A percentile compares a stretch with the other conserved stretches of the same genome.
phyloP scores from a whole-genome alignment of 2,797 vertebrate genomes.

The Liparis tanakae region DNA sequence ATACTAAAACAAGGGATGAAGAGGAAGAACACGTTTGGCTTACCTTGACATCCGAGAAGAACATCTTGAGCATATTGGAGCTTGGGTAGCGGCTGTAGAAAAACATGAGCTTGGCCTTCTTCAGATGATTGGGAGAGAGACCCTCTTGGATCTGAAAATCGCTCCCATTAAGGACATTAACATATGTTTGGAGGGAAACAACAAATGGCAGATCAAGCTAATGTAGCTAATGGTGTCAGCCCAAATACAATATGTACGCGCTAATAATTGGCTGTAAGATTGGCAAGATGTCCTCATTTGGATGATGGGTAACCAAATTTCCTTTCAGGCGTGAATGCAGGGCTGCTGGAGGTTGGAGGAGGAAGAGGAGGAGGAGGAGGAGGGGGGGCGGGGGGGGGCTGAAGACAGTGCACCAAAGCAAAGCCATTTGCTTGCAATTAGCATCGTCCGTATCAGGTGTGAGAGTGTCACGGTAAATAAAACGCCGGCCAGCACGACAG shows the following conservation, averaged over 20 bases:
- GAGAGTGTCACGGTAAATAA: slow-evolving; percentile 81
- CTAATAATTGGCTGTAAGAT: slow-evolving; percentile 33
- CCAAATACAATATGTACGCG: slow-evolving; percentile 20
- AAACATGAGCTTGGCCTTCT: slow-evolving; percentile 99
- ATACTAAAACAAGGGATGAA: not conserved
- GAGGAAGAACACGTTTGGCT: slow-evolving; percentile 63
- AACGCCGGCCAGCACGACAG: slow-evolving; percentile 71
- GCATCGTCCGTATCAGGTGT: slow-evolving; percentile 79
- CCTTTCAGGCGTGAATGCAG: slow-evolving; percentile 50
- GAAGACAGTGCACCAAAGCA: slow-evolving; percentile 64
- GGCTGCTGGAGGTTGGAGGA: not conserved
- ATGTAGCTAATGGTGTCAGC: slow-evolving; percentile 19
- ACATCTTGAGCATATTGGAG: slow-evolving; percentile 99
- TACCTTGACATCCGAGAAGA: slow-evolving; percentile 99
- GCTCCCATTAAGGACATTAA: slow-evolving; percentile 87
- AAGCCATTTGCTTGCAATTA: slow-evolving; percentile 82
- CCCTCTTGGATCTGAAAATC: slow-evolving; percentile 97
- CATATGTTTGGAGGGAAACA: slow-evolving; percentile 16
- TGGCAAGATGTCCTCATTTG: slow-evolving; percentile 46
- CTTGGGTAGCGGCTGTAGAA: slow-evolving; percentile 98
- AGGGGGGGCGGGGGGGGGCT: slow-evolving; percentile 5
- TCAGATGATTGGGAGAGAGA: slow-evolving; percentile 97
- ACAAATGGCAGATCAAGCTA: slow-evolving; percentile 17
- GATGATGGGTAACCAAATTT: slow-evolving; percentile 64
- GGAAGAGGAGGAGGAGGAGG: too few species aligned